Evolutionary conservation across 2,888 invertebrate species (phyloP), one percentile per base, ranked within the genome.

Genomic region (Pyrocoelia pectoralis): DNA sequence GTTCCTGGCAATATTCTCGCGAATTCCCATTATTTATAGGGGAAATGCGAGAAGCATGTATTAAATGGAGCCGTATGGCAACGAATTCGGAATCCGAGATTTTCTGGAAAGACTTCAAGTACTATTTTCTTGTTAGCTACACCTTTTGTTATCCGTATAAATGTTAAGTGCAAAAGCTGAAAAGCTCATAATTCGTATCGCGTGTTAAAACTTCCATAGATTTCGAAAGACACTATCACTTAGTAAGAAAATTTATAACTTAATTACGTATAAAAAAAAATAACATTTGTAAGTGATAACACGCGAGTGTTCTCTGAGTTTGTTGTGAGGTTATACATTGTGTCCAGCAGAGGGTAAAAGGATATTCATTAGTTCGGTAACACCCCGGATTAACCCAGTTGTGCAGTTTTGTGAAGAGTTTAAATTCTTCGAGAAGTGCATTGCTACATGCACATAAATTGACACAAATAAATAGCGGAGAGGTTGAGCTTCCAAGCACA

Each of bases 401-500:
- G 65, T 65, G 63, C 58, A 55, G 58, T 64, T 41, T 53, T 38
- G 61, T 28, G 61, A 58, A 52, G 54, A 56, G 59, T 60, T 58
- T 59, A 63, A 58, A 61, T 62, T 63, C 52, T 55, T 38, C 58
- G 50, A 64, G 61, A 68, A 69, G 73, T 64, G 70, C 70, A 70
- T 72, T 72, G 73, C 74, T 73, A 73, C 70, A 73, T 74, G 74
- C 74, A 73, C 74, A 75, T 75, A 75, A 74, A 74, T 74, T 73
- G 72, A 64, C 67, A 68, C 71, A 71, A 73, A 73, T 73, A 73
- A 74, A 74, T 72, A 71, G 67, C 65, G 56, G 68, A 68, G 68
- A 72, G 64, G 68, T 63, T 65, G 66, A 67, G 68, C 66, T 70
- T 68, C 66, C 69, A 70, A 68, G 68, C 71, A 46, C 46, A 33